Evolutionary conservation across 2,888 invertebrate genomes (phyloP), one percentile per base, ranked within the genome.

Genomic region (Atherix ibis): DNA sequence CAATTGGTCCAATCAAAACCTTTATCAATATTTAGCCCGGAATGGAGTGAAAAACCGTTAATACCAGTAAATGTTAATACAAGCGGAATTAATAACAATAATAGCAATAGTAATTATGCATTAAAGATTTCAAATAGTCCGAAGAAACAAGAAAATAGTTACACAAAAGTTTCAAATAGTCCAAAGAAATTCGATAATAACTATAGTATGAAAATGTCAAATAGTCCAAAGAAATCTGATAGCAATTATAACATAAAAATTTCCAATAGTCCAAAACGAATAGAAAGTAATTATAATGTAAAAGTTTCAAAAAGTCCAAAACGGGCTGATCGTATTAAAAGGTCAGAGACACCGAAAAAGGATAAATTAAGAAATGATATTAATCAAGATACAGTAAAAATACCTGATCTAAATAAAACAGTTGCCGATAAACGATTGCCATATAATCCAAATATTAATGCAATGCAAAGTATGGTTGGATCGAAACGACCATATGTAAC

Each of bases 1-100:
- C 27, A 14, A 30, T 41, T 39, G 17, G 45, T 37, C 27, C 44
- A 39, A 9, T 13, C 18, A 14, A 42, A 44, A 24, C 45, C 46
- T 10, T 34, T 41, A 6, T 62, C 61, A 1, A 48, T 61, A 37
- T 61, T 61, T 37, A 61, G 60, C 39, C 59, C 61, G 9, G 62
- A 60, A 32, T 57, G 56, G 53, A 53, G 46, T 36, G 58, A 58
- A n/a, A 57, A 56, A 19, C 27, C 19, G 9, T 24, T 44, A 40
- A 43, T 31, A 42, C 40, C 30, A 25, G 38, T 26, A 14, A 26
- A 9, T 27, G 29, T 18, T 8, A 34, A 17, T 32, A 35, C 16
- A 18, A 36, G 29, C 26, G 2, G 27, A 4, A 36, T 22, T 37
- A 42, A 29, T 24, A 41, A n/a, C 35, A 32, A 35, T 9, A 43